A percentile compares a stretch with the other conserved stretches of the same genome.
phyloP scores from a whole-genome alignment of 2,888 invertebrate genomes.

The Smittia aterrima region DNA sequence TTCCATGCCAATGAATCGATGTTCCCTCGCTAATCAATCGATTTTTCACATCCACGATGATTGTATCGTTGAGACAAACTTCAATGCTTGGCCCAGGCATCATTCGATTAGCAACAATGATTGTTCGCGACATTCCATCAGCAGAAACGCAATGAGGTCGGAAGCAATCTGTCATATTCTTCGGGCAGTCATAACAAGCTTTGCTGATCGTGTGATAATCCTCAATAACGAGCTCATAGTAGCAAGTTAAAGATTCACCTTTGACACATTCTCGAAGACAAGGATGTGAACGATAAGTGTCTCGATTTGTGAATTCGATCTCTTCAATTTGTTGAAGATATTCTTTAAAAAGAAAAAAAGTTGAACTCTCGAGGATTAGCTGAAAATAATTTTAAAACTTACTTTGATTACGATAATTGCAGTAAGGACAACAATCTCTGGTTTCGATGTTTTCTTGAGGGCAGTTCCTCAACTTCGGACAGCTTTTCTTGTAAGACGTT shows the following conservation, averaged over 20 bases:
- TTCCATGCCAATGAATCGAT: slow-evolving; percentile 90
- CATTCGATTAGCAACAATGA: slow-evolving; percentile 79
- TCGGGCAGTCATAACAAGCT: slow-evolving; percentile 82
- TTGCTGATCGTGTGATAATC: slow-evolving; percentile 85
- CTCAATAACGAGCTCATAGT: slow-evolving; percentile 64
- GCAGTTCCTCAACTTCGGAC: slow-evolving; percentile 49
- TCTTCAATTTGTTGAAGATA: slow-evolving; percentile 35
- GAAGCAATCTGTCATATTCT: slow-evolving; percentile 69
- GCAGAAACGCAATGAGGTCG: slow-evolving; percentile 70
- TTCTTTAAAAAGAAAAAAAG: slow-evolving; percentile 8
- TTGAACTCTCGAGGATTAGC: too few relatives aligned
- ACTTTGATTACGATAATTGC: slow-evolving; percentile 42
- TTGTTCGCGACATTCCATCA: slow-evolving; percentile 73
- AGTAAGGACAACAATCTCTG: slow-evolving; percentile 50
- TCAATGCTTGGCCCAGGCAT: slow-evolving; percentile 85
- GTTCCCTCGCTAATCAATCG: slow-evolving; percentile 75
- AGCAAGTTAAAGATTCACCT: slow-evolving; percentile 61
- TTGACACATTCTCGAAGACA: slow-evolving; percentile 63
- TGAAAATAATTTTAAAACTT: too few relatives aligned
- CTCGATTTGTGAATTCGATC: slow-evolving; percentile 47
- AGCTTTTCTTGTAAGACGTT: slow-evolving; percentile 49
- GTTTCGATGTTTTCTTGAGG: slow-evolving; percentile 46
- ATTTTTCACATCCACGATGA: slow-evolving; percentile 81
- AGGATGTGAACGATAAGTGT: slow-evolving; percentile 53
- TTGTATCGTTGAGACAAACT: slow-evolving; percentile 81